Conservation (phyloP, 2,113 vertebrate genomes). For the Erythrocercus mccallii region DNA sequence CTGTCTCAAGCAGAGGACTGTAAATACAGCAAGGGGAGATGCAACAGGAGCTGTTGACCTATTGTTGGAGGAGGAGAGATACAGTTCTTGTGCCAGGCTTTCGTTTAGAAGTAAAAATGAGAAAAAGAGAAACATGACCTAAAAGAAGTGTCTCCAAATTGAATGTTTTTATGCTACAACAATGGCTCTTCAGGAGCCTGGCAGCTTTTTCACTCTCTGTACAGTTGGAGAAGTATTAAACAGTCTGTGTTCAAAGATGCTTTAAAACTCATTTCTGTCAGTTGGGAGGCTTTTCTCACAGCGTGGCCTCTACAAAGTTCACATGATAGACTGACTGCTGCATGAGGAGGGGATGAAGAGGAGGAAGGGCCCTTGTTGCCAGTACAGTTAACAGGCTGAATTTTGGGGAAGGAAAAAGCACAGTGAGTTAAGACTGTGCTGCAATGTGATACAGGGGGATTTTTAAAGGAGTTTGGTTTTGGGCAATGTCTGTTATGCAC, state of each 20-base stretch:
- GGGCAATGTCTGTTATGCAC: background rate
- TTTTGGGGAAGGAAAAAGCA: background rate
- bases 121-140: background rate
- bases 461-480: background rate
- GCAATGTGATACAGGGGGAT: background rate
- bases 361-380: background rate
- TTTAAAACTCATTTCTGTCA: slow-evolving; percentile 23
- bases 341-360: background rate
- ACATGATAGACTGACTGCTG: background rate
- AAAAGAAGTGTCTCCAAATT: background rate
- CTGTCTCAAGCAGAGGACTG: background rate
- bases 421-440: background rate
- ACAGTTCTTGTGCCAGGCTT: background rate
- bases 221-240: background rate
- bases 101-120: slow-evolving; percentile 15
- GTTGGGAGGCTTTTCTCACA: background rate
- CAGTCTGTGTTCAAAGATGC: slow-evolving; percentile 16
- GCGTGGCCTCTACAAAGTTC: background rate
- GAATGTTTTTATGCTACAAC: background rate
- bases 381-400: background rate
- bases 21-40: background rate
- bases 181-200: slow-evolving; percentile 17
- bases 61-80: background rate
- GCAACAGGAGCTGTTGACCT: slow-evolving; percentile 8
- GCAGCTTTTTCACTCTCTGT: background rate